Evolutionary conservation across 1,140 invertebrate genomes (phyloP).

Genomic region (Danaus melanippus): DNA sequence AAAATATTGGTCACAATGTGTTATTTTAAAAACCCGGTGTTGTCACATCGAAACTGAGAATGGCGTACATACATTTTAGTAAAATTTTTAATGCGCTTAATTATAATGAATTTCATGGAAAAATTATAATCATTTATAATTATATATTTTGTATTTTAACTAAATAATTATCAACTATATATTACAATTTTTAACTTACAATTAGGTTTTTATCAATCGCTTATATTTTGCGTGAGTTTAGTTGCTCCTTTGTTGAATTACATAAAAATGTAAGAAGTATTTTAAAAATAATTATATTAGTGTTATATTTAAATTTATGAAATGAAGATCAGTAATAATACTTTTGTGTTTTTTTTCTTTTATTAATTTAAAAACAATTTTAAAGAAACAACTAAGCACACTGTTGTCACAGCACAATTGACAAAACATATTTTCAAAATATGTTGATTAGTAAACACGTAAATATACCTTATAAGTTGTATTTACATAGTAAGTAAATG

Average conservation of each 20-base stretch:
- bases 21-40: constrained; percentile 42
- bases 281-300: constrained; percentile 11
- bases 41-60: constrained; percentile 14
- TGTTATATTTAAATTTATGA: constrained; percentile 9
- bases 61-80: constrained; percentile 29
- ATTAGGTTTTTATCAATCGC: constrained; percentile 65
- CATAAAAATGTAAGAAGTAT: constrained; percentile 12
- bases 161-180: constrained; percentile 70
- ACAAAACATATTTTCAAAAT: constrained; percentile 72
- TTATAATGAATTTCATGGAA: constrained; percentile 68
- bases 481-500: constrained; percentile 69
- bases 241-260: constrained; percentile 34
- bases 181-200: constrained; percentile 69
- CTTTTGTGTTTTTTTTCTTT: constrained; percentile 3
- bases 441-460: constrained; percentile 67
- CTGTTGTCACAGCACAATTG: constrained; percentile 66
- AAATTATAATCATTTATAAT: constrained; percentile 71
- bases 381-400: constrained; percentile 43
- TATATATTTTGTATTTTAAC: constrained; percentile 70
- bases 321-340: constrained; percentile 8
- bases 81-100: constrained; percentile 49
- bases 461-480: constrained; percentile 66
- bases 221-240: constrained; percentile 36
- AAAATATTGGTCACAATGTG: constrained; percentile 38
- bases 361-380: constrained; percentile 4